Evolutionary conservation across 30 jellyfish, hydroid and myxozoan species (phyloP).

Genomic region (Mastigias papua): DNA sequence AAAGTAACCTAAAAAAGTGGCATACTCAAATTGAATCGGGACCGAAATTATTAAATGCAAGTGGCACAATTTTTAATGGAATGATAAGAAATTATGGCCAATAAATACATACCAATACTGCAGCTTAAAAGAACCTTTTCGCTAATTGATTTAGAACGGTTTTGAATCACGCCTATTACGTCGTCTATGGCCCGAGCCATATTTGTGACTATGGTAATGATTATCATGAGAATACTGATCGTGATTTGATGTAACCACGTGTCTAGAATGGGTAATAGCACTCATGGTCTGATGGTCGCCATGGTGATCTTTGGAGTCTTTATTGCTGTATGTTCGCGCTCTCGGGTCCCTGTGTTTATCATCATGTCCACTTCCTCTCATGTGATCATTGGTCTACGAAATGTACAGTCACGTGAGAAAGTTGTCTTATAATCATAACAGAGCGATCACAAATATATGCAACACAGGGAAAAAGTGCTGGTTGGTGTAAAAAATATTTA

Average conservation of each 20-base stretch:
- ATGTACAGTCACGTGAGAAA: too few relatives aligned
- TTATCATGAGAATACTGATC: slow-evolving; percentile 22
- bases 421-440: too few relatives aligned
- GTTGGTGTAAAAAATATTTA: too few relatives aligned
- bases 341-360: slow-evolving; percentile 37
- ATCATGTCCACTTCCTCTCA: slow-evolving; percentile 17
- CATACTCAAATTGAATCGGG: too few relatives aligned
- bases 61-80: too few relatives aligned
- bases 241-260: too few relatives aligned
- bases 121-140: not conserved
- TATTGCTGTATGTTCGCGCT: not conserved
- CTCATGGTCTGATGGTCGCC: too few relatives aligned
- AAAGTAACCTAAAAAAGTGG: too few relatives aligned
- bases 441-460: too few relatives aligned
- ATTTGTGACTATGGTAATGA: slow-evolving; percentile 22
- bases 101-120: too few relatives aligned
- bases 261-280: not conserved
- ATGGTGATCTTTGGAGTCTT: slow-evolving; percentile 10
- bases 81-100: too few relatives aligned
- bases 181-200: slow-evolving; percentile 64
- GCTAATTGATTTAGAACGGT: slow-evolving; percentile 3
- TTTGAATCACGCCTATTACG: slow-evolving; percentile 51
- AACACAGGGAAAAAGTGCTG: not conserved
- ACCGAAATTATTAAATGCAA: too few relatives aligned
- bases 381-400: slow-evolving; percentile 26